Percentiles rank a stretch among this genome's conserved stretches.
These are phyloP conservation scores for Netta rufina DNA, from an alignment of 2,797 vertebrate species.

Conservation along the genomic window DNA sequence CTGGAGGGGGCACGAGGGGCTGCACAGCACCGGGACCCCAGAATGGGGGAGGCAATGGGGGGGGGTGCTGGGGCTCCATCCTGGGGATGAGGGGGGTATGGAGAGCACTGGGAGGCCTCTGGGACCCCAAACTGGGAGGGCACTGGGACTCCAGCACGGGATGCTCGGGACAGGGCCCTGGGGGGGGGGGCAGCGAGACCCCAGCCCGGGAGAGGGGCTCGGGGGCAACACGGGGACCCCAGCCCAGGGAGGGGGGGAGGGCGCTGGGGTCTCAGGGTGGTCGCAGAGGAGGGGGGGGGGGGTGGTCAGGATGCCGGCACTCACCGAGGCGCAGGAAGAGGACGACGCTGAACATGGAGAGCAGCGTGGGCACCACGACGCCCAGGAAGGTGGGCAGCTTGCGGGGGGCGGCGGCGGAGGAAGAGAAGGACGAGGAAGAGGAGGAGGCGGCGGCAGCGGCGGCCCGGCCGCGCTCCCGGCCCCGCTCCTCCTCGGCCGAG, in stretches of 20 bases:
- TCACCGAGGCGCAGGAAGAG: constrained; percentile 90
- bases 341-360: constrained; percentile 95
- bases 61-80: not conserved
- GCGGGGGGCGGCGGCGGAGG: constrained; percentile 45
- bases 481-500: constrained; percentile 57
- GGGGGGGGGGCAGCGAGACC: not conserved
- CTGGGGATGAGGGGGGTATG: too few relatives aligned
- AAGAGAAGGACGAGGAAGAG: too few relatives aligned
- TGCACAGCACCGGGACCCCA: not conserved
- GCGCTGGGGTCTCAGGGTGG: too few relatives aligned
- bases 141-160: too few relatives aligned
- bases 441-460: constrained; percentile 14
- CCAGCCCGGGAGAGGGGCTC: too few relatives aligned
- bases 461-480: constrained; percentile 28
- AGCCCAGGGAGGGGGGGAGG: not conserved
- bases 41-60: too few relatives aligned
- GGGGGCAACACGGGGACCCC: not conserved
- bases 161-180: too few relatives aligned
- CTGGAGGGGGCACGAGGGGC: not conserved
- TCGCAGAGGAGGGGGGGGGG: too few relatives aligned
- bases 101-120: not conserved
- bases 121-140: not conserved
- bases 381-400: constrained; percentile 91
- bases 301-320: constrained; percentile 20
- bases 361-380: constrained; percentile 89